phyloP scores from a whole-genome alignment of 1,140 invertebrate genomes.

The Trichonephila clavipes region DNA sequence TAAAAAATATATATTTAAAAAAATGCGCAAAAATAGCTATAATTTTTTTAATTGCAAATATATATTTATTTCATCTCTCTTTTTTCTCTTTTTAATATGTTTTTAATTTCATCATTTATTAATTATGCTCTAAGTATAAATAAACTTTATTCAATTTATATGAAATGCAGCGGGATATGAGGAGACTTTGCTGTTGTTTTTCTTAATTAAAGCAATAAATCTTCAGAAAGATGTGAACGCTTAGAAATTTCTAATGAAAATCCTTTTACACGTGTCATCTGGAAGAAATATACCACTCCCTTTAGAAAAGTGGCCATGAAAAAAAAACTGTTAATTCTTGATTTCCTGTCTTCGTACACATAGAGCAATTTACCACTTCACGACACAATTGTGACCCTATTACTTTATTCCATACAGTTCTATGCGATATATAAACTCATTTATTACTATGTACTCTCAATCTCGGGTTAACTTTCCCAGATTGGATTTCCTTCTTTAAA shows the following conservation, averaged over 20 bases:
- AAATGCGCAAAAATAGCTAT: too few species aligned
- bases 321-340: slow-evolving; percentile 9
- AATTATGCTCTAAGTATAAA: too few species aligned
- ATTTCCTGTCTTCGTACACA: slow-evolving; percentile 32
- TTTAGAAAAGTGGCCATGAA: neutral
- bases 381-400: neutral
- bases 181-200: neutral
- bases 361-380: neutral
- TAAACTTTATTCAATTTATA: too few species aligned
- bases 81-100: too few species aligned
- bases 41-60: too few species aligned
- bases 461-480: neutral
- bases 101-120: too few species aligned
- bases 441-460: neutral
- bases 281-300: neutral
- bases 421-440: neutral
- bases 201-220: neutral
- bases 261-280: neutral
- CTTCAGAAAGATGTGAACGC: too few species aligned
- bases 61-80: too few species aligned
- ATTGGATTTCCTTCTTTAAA: slow-evolving; percentile 9
- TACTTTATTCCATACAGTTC: neutral
- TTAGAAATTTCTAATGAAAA: neutral
- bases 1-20: too few species aligned
- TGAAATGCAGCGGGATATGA: too few species aligned